Conservation (phyloP, 2,113 vertebrate species). For the Zapornia atra region DNA sequence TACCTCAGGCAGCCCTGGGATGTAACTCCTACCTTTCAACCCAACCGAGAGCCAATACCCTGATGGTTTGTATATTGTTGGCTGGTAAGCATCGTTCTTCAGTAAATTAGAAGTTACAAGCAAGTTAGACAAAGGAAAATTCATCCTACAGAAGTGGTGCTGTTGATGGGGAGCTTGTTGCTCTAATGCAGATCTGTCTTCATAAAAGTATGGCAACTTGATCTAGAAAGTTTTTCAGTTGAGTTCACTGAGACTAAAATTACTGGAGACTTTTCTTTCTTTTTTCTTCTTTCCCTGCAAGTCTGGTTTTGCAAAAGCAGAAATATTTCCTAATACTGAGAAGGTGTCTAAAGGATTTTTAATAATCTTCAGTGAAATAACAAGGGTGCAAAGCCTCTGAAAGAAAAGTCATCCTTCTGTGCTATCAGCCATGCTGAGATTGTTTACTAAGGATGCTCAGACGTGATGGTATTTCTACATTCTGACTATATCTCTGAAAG, state of each 20-base stretch:
- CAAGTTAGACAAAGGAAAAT: neutral
- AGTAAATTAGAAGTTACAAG: neutral
- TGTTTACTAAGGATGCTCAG: neutral
- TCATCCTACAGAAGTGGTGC: neutral
- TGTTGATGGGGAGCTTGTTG: neutral
- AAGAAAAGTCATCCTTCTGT: neutral
- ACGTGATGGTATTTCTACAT: neutral
- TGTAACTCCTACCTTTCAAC: neutral
- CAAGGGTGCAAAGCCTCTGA: neutral
- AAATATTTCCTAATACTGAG: neutral
- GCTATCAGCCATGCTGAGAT: neutral
- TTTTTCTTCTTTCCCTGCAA: rapidly evolving
- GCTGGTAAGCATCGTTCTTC: neutral
- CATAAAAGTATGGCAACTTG: neutral
- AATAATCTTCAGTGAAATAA: neutral
- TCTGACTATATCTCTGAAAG: neutral
- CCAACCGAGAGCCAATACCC: neutral
- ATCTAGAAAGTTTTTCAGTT: neutral
- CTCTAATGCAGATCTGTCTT: neutral
- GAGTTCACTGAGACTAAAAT: neutral
- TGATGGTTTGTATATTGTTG: neutral
- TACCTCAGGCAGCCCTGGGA: neutral
- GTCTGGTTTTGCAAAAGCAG: neutral
- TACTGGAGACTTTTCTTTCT: neutral
- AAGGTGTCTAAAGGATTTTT: neutral